Evolutionary conservation across 1,140 invertebrate genomes (phyloP), one percentile per base, ranked within the genome.

Genomic region (Meloidogyne chitwoodi): DNA sequence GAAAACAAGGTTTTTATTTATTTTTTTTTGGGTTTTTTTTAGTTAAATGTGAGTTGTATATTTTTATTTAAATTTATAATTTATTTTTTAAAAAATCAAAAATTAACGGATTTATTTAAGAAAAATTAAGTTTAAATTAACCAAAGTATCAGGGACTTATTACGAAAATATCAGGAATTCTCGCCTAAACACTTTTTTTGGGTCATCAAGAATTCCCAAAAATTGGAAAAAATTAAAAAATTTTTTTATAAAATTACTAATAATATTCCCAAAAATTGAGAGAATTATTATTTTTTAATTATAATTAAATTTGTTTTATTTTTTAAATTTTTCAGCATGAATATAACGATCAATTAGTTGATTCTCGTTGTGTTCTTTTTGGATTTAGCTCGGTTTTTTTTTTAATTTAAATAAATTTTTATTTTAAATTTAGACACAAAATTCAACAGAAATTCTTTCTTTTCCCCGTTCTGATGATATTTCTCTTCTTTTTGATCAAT

Each of bases 301-400:
- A n/a, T 68, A 38, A 31, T 41, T 8, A 27, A n/a, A 22, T 8
- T 24, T 68, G 22, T 24, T 4, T 2, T n/a, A 27, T 26, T 68
- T 5, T 19, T 0, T 11, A 41, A 26, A 3, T 14, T n/a, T 34
- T 84, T 64, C 31, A 83, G 83, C 61, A 69, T n/a, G 76, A 83
- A 31, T 69, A 71, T 29, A 76, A 71, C 2, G 63, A 74, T 19
- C 77, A 73, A 26, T 68, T 85, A n/a, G 78, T 85, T 19, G 79
- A 84, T 71, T 71, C 75, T 29, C 68, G 83, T 48, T 85, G 82
- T 63, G 76, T 82, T 66, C 63, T 81, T 1, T 83, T 85, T 62
- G 83, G 83, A 16, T 77, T 64, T 80, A 44, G 63, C 16, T 74
- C 76, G 19, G 78, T 81, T 24, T 56, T 24, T 63, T 75, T 68